These are phyloP conservation scores for Frieseomelitta varia DNA, from an alignment of 1,140 invertebrate genomes.

Conservation along the genomic window DNA sequence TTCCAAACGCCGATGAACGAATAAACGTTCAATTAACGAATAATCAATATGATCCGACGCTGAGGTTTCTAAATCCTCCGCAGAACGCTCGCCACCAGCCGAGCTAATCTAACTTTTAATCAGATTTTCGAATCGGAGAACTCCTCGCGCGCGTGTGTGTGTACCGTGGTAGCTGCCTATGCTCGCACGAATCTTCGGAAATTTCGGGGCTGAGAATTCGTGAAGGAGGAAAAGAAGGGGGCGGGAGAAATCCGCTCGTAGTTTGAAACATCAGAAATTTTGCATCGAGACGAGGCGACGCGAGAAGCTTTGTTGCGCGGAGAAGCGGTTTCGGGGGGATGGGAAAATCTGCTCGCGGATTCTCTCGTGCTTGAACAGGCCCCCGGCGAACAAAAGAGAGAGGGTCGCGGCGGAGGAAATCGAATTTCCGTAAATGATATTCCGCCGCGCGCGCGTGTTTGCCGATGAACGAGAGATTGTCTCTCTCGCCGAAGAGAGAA, in stretches of 20 bases:
- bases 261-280: neutral
- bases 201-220: neutral
- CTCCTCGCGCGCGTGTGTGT: neutral
- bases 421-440: slow-evolving; percentile 40
- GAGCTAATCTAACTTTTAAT: neutral
- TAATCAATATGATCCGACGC: too few relatives aligned
- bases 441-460: slow-evolving; percentile 17
- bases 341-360: neutral
- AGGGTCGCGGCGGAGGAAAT: slow-evolving; percentile 16
- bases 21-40: too few relatives aligned
- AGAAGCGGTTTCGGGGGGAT: neutral
- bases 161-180: neutral
- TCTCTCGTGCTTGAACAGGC: neutral
- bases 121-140: neutral
- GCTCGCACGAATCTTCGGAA: neutral
- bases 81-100: too few relatives aligned
- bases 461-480: slow-evolving; percentile 10
- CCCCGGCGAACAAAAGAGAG: slow-evolving; percentile 7
- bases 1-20: too few relatives aligned
- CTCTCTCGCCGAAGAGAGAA: neutral
- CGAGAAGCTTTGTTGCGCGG: neutral
- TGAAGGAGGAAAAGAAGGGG: too few relatives aligned
- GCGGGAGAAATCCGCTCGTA: neutral
- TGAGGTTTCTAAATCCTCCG: too few relatives aligned
- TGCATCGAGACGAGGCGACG: neutral